Percentiles rank a stretch among this genome's conserved stretches.
These are phyloP conservation scores for Arenicola marina DNA, from an alignment of 2,888 invertebrate genomes.

Conservation along the genomic window DNA sequence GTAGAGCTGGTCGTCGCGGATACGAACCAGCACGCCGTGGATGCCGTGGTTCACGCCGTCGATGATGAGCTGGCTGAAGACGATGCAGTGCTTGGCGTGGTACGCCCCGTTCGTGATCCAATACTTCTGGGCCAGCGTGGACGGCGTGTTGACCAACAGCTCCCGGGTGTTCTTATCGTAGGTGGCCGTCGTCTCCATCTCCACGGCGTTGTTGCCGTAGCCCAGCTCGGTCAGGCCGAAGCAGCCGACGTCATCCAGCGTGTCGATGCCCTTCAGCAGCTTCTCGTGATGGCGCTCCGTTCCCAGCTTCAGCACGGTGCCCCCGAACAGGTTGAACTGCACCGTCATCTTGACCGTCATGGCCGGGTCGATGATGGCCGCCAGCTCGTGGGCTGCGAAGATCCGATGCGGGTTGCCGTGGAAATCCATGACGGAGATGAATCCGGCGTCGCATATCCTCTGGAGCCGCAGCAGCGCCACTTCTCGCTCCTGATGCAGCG, in stretches of 20 bases:
- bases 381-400: slow-evolving; percentile 42
- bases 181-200: slow-evolving; percentile 43
- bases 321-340: slow-evolving; percentile 56
- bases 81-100: slow-evolving; percentile 42
- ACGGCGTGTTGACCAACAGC: slow-evolving; percentile 37
- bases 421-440: slow-evolving; percentile 41
- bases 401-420: slow-evolving; percentile 36
- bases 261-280: slow-evolving; percentile 41
- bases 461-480: slow-evolving; percentile 35
- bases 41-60: slow-evolving; percentile 33
- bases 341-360: slow-evolving; percentile 45
- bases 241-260: slow-evolving; percentile 39
- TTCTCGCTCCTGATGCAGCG: slow-evolving; percentile 36
- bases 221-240: slow-evolving; percentile 42
- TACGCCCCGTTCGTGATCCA: slow-evolving; percentile 46
- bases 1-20: slow-evolving; percentile 36
- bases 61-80: slow-evolving; percentile 36
- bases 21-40: slow-evolving; percentile 37
- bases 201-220: slow-evolving; percentile 43
- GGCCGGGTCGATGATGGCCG: slow-evolving; percentile 38
- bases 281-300: slow-evolving; percentile 54
- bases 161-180: slow-evolving; percentile 36
- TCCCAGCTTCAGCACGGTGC: slow-evolving; percentile 58
- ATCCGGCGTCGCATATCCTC: slow-evolving; percentile 36
- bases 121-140: slow-evolving; percentile 40